These are phyloP conservation scores for Sycobia sp. DNA, from an alignment of 1,140 invertebrate species.

Conservation along the genomic window DNA sequence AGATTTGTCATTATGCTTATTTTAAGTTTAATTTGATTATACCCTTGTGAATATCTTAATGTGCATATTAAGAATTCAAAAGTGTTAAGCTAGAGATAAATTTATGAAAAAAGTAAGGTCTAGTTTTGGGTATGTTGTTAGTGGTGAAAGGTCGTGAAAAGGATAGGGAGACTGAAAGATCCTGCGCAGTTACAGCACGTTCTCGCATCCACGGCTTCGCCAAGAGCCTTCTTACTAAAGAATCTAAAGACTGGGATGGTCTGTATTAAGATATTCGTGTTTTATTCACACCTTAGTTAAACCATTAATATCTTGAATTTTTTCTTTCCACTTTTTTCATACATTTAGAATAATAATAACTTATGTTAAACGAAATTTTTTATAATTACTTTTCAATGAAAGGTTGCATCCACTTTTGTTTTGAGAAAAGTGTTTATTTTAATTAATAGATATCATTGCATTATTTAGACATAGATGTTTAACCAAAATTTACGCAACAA, in stretches of 20 bases:
- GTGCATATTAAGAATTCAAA: slow-evolving; percentile 2
- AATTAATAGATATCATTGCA: too few relatives aligned
- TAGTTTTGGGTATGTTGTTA: slow-evolving; percentile 57
- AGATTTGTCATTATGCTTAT: too few relatives aligned
- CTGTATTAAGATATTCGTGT: slow-evolving; percentile 50
- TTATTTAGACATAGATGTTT: too few relatives aligned
- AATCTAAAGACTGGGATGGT: slow-evolving; percentile 59
- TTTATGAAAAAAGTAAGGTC: slow-evolving; percentile 46
- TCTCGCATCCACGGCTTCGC: slow-evolving; percentile 65
- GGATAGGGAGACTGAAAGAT: slow-evolving; percentile 58
- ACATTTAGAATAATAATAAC: background rate
- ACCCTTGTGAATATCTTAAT: background rate
- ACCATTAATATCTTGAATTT: background rate
- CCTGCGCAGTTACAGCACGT: slow-evolving; percentile 63
- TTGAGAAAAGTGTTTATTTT: too few relatives aligned
- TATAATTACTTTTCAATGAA: background rate
- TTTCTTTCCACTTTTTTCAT: background rate
- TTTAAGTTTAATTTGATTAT: too few relatives aligned
- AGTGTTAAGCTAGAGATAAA: slow-evolving; percentile 33
- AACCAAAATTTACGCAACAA: too few relatives aligned
- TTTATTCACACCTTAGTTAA: slow-evolving; percentile 13
- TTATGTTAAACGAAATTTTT: too few relatives aligned
- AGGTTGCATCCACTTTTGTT: too few relatives aligned
- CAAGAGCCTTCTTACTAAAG: slow-evolving; percentile 63
- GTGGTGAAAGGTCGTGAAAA: slow-evolving; percentile 59